Evolutionary conservation across 2,888 invertebrate genomes (phyloP), one percentile per base, ranked within the genome.

Genomic region (Sarcophaga rosellei): DNA sequence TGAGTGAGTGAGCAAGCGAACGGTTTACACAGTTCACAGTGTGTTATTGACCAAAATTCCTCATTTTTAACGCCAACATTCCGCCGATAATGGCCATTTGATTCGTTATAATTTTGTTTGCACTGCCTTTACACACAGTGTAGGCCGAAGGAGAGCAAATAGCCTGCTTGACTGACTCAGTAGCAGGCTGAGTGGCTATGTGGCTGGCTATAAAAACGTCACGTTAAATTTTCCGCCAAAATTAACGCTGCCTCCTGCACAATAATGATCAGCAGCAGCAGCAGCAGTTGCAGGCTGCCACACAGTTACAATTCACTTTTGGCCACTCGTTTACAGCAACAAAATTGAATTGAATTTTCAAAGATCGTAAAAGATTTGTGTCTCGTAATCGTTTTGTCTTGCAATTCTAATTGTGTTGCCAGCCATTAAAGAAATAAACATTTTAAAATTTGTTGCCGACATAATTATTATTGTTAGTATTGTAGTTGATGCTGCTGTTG

Each of bases 201-300:
- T 78, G 69, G 25, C 62, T 78, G 69, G 62, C 69, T 53, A 78
- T 53, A 69, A 69, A 69, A 87, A 87, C 88, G 87, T 88, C 89
- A 88, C 84, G 81, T 88, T 82, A 88, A 88, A 88, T 89, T 89
- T 89, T 87, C 88, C 88, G 89, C 88, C 88, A 88, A 88, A 87
- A 85, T 88, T 85, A 81, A 79, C 62, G 72, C 84, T 87, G 88
- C 88, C 85, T 88, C 88, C 78, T 12, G 84, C 86, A 87, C 35
- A 5, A 72, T 74, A 5, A 72, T 74, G 72, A 70, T 68, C 61
- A 45, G 25, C 20, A 12, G 69, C 47, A 45, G 25, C 20, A n/a
- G 45, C 59, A 70, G 63, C 62, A 23, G 44, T 45, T 53, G 68
- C 70, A 70, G 62, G 20, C 73, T 77, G 15, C 69, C 61, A 66